Base-by-base conservation (phyloP, 1,140 invertebrate species). In the Reticulitermes speratus region DNA sequence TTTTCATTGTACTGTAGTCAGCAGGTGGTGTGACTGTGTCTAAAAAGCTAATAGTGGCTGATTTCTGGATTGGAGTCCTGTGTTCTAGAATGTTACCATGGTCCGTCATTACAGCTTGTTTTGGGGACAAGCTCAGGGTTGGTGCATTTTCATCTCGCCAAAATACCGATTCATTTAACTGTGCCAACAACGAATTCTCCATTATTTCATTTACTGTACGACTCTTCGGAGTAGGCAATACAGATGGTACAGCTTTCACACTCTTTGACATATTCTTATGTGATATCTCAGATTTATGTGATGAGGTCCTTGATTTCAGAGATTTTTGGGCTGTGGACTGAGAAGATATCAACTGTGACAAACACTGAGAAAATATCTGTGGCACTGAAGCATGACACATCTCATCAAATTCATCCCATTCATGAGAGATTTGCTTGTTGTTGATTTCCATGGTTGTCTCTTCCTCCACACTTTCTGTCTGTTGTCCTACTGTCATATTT, bases 1-100 rank as follows among this genome's bases (percentile, higher is more conserved):
- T 91, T 11, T 88, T 87, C 90, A 92, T 91, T 16, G 69, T 82
- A 85, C 89, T 89, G 86, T 91, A 92, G 89, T 92, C 88, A 25
- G 90, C 87, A 82, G 90, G 88, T 44, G 91, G 91, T 52, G 90
- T 91, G 38, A 90, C 81, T 84, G 87, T 87, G 52, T 84, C 32
- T 65, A 23, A 16, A 75, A 19, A 25, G 7, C 21, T 82, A 65
- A n/a, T 3, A 21, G 3, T 19, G 9, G 45, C 23, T 30, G n/a
- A 19, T 9, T 48, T n/a, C 16, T 45, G 59, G 3, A 48, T 82
- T n/a, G 48, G 55, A 11, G 84, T 82, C 44, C 44, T 59, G 30
- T 9, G 12, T 12, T 19, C n/a, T n/a, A 14, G 16, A 65, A 21
- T 44, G 11, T 30, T 65, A 44, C 30, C 8, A 32, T 32, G 30